A percentile compares a stretch with the other conserved stretches of the same genome.
Evolutionary conservation across 1,140 invertebrate genomes (phyloP).

Genomic region (Drosophila sp.): DNA sequence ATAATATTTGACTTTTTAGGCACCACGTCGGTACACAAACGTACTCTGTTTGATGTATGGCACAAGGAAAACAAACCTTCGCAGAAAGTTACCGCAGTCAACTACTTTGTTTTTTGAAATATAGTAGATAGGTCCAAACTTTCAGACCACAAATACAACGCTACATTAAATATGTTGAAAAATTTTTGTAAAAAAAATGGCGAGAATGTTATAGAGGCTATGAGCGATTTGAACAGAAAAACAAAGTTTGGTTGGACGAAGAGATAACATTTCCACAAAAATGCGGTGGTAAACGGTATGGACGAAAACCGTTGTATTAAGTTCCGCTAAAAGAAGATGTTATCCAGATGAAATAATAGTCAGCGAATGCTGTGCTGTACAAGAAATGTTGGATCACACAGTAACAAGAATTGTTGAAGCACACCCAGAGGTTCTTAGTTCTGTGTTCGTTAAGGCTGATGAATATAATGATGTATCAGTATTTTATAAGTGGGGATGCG

Average conservation of each 20-base stretch:
- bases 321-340: too few species aligned
- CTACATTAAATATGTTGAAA: constrained; percentile 1
- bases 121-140: constrained; percentile 4
- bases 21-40: not conserved
- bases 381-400: constrained; percentile 1
- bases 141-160: not conserved
- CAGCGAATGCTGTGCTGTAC: not conserved
- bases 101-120: constrained; percentile 1
- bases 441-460: constrained; percentile 7
- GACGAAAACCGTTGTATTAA: too few species aligned
- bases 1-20: too few species aligned
- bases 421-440: not conserved
- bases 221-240: not conserved
- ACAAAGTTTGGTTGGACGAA: too few species aligned
- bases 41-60: not conserved
- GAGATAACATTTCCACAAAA: too few species aligned
- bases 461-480: constrained; percentile 3
- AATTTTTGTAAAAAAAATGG: not conserved
- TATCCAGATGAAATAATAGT: too few species aligned
- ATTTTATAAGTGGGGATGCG: too few species aligned
- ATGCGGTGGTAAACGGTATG: too few species aligned
- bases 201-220: not conserved
- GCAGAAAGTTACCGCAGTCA: not conserved
- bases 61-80: not conserved
- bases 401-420: constrained; percentile 2